Percentiles rank a stretch among this genome's conserved stretches.
Evolutionary conservation across 2,797 vertebrate species (phyloP).

Genomic region (Podargus strigoides): DNA sequence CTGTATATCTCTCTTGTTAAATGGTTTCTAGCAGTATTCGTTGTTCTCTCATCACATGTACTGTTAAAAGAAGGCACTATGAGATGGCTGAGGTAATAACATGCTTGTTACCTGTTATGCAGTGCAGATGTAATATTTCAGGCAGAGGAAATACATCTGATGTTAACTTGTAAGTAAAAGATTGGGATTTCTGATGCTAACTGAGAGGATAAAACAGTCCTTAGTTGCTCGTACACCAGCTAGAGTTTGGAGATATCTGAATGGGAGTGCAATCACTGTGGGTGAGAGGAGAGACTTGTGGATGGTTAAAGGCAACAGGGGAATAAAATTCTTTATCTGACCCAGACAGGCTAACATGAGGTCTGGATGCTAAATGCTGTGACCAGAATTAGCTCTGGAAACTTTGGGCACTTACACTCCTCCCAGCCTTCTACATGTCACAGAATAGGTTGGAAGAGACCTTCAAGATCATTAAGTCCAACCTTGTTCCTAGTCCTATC

Average conservation of each 20-base stretch:
- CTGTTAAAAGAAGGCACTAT: not conserved
- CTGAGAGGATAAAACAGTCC: not conserved
- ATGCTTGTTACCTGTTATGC: not conserved
- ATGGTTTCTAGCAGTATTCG: not conserved
- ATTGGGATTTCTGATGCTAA: not conserved
- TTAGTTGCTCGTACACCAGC: not conserved
- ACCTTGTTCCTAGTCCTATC: no score
- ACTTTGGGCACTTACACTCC: not conserved
- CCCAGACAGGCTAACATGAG: not conserved
- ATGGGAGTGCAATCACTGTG: not conserved
- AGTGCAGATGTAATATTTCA: not conserved
- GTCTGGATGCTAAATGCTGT: not conserved
- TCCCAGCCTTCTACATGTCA: no score
- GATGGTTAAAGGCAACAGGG: not conserved
- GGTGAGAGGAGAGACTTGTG: not conserved
- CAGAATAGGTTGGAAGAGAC: no score
- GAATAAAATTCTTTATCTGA: not conserved
- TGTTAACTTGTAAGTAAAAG: not conserved
- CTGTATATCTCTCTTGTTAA: not conserved
- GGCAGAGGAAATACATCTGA: not conserved
- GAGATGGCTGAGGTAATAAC: not conserved
- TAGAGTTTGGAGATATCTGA: not conserved
- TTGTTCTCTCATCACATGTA: not conserved
- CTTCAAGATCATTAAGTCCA: no score
- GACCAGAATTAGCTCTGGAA: not conserved